Conservation (phyloP, 53 echinoderm and acorn worm species). For the Hippasteria phrygiana region DNA sequence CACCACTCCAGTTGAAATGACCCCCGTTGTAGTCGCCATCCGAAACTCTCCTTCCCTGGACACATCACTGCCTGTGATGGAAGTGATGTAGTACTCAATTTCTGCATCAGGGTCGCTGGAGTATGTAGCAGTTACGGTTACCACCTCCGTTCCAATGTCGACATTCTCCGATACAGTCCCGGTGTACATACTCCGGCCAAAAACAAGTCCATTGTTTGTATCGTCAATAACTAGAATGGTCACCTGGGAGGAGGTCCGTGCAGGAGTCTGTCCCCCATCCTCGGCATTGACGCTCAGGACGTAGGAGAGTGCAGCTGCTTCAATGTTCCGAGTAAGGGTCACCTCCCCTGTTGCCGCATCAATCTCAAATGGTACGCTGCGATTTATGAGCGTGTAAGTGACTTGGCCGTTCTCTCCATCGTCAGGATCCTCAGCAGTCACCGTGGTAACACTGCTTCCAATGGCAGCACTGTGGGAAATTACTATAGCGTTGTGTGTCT, state of each 20-base stretch:
- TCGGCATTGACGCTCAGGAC: constrained; percentile 68
- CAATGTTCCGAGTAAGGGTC: constrained; percentile 63
- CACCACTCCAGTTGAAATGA: constrained; percentile 69
- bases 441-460: constrained; percentile 69
- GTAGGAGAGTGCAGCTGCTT: constrained; percentile 62
- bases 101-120: constrained; percentile 58
- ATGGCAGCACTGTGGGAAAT: constrained; percentile 59
- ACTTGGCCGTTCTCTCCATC: constrained; percentile 86
- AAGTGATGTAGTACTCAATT: constrained; percentile 87
- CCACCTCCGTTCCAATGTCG: constrained; percentile 70
- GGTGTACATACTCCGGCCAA: constrained; percentile 68
- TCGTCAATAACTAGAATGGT: constrained; percentile 77
- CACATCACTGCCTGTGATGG: constrained; percentile 62
- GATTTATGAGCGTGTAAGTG: constrained; percentile 67
- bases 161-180: constrained; percentile 75
- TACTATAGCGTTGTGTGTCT: constrained; percentile 82
- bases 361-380: constrained; percentile 78
- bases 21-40: constrained; percentile 66
- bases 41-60: constrained; percentile 72
- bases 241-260: constrained; percentile 55
- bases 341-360: constrained; percentile 76
- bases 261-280: constrained; percentile 76
- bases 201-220: constrained; percentile 68
- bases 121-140: constrained; percentile 78
- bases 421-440: constrained; percentile 83